Conservation (phyloP, 2,797 vertebrate genomes). For the Loris lydekkerianus region DNA sequence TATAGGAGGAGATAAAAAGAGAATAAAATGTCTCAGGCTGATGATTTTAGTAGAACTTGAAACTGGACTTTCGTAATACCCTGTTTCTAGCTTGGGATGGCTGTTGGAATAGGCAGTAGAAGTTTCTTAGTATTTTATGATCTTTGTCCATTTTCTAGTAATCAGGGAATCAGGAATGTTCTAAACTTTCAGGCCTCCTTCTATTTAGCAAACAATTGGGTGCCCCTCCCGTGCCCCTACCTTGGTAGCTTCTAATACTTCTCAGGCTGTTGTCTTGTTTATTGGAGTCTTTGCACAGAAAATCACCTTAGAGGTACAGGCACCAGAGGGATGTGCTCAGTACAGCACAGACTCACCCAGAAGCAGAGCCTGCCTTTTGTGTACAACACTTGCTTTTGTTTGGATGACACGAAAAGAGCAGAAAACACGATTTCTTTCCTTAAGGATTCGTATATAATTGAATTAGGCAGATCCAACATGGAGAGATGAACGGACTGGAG, state of each 20-base stretch:
- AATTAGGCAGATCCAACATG: neutral
- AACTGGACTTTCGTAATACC: constrained; percentile 28
- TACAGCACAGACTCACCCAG: neutral
- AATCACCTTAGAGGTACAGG: neutral
- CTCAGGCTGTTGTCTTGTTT: neutral
- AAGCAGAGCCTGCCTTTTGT: neutral
- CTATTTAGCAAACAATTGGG: neutral
- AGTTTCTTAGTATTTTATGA: neutral
- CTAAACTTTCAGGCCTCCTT: neutral
- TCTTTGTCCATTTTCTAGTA: constrained; percentile 8
- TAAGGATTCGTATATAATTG: neutral
- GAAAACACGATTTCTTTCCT: neutral
- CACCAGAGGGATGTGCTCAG: neutral
- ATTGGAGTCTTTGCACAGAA: neutral
- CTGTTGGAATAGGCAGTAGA: neutral
- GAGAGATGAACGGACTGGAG: neutral
- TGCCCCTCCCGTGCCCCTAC: neutral
- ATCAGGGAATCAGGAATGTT: neutral
- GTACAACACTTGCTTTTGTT: neutral
- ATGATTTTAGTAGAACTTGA: constrained; percentile 72
- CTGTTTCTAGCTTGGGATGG: constrained; percentile 47
- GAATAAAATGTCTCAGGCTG: constrained; percentile 80
- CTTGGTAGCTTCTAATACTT: neutral
- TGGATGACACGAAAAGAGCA: neutral
- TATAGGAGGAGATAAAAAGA: constrained; percentile 81